Percentiles rank a stretch among this genome's conserved stretches.
phyloP scores from a whole-genome alignment of 2,797 vertebrate genomes.

The Poeciliopsis gracilis region DNA sequence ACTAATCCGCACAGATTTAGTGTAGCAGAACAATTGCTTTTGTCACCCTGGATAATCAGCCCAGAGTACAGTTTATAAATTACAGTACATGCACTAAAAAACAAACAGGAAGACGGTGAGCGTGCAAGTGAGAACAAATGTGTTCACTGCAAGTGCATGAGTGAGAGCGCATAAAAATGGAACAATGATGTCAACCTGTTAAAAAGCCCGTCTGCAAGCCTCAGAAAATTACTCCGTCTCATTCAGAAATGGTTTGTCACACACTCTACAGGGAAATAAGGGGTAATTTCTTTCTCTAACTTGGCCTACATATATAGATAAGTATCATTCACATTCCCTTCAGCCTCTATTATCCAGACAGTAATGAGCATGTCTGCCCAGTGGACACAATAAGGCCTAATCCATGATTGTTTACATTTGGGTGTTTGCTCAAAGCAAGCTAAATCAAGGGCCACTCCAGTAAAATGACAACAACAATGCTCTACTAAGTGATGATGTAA shows the following conservation, averaged over 20 bases:
- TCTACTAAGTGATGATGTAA: conserved; percentile 24
- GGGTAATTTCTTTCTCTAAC: conserved; percentile 72
- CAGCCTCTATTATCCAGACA: conserved; percentile 51
- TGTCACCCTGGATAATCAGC: conserved; percentile 77
- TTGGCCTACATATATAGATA: conserved; percentile 70
- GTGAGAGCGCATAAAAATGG: conserved; percentile 32
- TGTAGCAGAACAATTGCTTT: conserved; percentile 77
- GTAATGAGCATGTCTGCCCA: conserved; percentile 61
- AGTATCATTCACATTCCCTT: conserved; percentile 57
- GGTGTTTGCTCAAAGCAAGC: conserved; percentile 32
- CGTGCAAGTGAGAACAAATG: conserved; percentile 16
- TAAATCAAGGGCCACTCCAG: conserved; percentile 42
- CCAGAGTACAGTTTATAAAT: conserved; percentile 72
- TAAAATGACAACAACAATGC: conserved; percentile 31
- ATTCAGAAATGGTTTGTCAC: conserved; percentile 61
- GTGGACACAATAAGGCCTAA: conserved; percentile 59
- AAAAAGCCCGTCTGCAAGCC: conserved; percentile 47
- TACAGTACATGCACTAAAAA: conserved; percentile 50
- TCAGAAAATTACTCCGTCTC: conserved; percentile 61
- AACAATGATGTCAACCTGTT: conserved; percentile 66
- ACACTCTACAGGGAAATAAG: conserved; percentile 66
- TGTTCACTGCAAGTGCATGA: conserved; percentile 33
- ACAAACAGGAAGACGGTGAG: conserved; percentile 14
- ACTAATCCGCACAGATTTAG: conserved; percentile 77
- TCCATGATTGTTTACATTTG: conserved; percentile 63